Evolutionary conservation across 2,888 invertebrate species (phyloP), one percentile per base, ranked within the genome.

Genomic region (Nowickia ferox): DNA sequence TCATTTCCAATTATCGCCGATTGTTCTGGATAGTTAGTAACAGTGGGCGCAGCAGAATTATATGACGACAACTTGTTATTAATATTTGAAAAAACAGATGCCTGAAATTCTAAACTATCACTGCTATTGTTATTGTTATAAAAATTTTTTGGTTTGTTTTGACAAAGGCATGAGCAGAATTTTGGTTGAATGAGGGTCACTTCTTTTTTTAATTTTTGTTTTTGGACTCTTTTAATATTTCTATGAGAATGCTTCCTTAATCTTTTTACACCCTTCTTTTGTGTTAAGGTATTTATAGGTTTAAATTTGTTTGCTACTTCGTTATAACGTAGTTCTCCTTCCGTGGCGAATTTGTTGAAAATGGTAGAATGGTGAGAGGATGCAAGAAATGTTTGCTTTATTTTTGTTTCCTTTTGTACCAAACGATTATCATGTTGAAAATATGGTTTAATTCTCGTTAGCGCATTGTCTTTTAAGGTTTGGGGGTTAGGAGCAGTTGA

Each of bases 371-470:
- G 9, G 6, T 57, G 48, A 38, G 80, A 75, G 0, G 66, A 22
- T 13, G 66, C 69, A 30, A 74, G 48, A n/a, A 72, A 30, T 9
- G 44, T 80, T 61, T 76, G 46, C 40, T 65, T 65, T 6, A 61
- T 13, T 71, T 75, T 57, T 59, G 69, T 75, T 46, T 79, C 57
- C n/a, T 69, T 77, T 57, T 82, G 22, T 10, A 53, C 66, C 87
- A 76, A 89, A 71, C 92, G 92, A 88, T 91, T 92, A 83, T 92
- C 92, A 75, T 92, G 92, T 76, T 92, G 92, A 87, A 91, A 92
- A 81, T 92, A 92, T 78, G 90, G 91, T 30, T 88, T 89, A n/a
- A 89, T 65, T 87, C 88, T 90, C 68, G 89, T 77, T 69, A 91
- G 79, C 6, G 55, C 71, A 72, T 89, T 88, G 75, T 88, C 71